phyloP scores from a whole-genome alignment of 2,888 invertebrate genomes.

The Pteria penguin region DNA sequence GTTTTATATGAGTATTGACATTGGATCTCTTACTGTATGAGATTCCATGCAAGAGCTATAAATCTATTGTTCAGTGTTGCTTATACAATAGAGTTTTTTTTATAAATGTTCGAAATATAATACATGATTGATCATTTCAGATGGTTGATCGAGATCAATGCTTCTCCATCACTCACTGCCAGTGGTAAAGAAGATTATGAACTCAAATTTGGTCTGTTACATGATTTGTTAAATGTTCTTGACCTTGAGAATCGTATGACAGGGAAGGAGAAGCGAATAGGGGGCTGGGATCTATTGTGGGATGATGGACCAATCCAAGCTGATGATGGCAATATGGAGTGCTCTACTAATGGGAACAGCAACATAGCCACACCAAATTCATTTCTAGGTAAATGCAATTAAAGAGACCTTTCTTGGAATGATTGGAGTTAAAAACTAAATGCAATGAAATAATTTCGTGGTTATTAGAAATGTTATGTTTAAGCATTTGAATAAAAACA shows the following conservation, averaged over 20 bases:
- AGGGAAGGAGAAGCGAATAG: slow-evolving; percentile 83
- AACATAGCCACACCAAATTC: slow-evolving; percentile 63
- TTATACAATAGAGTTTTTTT: too few species aligned
- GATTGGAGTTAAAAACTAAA: background rate
- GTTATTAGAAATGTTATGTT: too few species aligned
- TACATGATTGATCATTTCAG: slow-evolving; percentile 68
- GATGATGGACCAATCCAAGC: slow-evolving; percentile 82
- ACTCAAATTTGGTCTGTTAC: slow-evolving; percentile 83
- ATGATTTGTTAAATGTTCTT: slow-evolving; percentile 83
- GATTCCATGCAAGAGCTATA: too few species aligned
- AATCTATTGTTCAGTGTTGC: too few species aligned
- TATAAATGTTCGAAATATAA: too few species aligned
- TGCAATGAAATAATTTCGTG: too few species aligned
- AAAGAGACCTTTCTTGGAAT: background rate
- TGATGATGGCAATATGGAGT: slow-evolving; percentile 71
- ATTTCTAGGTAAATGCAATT: slow-evolving; percentile 61
- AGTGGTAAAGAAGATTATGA: slow-evolving; percentile 84
- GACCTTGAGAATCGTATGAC: slow-evolving; percentile 83
- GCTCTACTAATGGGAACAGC: slow-evolving; percentile 51
- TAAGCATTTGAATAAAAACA: too few species aligned
- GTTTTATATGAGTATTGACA: too few species aligned
- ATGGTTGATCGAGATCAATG: slow-evolving; percentile 84
- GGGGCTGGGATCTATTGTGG: slow-evolving; percentile 84
- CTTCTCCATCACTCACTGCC: slow-evolving; percentile 84
- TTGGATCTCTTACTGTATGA: too few species aligned